A percentile compares a stretch with the other conserved stretches of the same genome.
These are phyloP conservation scores for Prolemur simus DNA, from an alignment of 2,113 vertebrate genomes.

Conservation along the genomic window DNA sequence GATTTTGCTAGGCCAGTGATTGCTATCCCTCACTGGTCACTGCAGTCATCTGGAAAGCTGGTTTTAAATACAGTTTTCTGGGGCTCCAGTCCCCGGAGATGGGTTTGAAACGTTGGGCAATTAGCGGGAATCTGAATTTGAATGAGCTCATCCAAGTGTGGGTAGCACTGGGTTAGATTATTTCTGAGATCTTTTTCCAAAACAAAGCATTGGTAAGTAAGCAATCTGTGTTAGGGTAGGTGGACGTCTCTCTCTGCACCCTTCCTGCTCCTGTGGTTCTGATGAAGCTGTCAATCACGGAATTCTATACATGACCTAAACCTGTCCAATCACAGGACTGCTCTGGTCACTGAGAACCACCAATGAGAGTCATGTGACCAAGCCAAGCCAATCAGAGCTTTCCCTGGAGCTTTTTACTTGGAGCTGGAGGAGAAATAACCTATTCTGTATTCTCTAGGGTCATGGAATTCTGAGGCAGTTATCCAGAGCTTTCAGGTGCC, in stretches of 20 bases:
- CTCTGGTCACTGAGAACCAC: background rate
- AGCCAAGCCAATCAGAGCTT: background rate
- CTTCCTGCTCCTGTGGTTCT: background rate
- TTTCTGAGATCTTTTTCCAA: background rate
- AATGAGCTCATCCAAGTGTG: background rate
- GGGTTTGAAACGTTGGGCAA: background rate
- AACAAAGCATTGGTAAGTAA: background rate
- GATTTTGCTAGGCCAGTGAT: background rate
- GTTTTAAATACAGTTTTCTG: background rate
- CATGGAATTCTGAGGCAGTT: background rate
- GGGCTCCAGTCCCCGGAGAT: background rate
- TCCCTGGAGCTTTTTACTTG: background rate
- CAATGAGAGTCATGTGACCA: background rate
- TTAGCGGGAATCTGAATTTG: background rate
- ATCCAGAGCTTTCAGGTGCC: background rate
- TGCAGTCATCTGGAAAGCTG: background rate
- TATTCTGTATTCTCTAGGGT: background rate
- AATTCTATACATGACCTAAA: background rate
- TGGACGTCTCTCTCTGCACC: background rate
- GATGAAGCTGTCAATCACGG: background rate
- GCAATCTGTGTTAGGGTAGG: fast-evolving
- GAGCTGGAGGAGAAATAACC: background rate
- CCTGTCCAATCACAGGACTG: background rate
- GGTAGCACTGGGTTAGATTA: background rate
- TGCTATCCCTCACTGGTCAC: background rate